phyloP scores from a whole-genome alignment of 2,888 invertebrate genomes.

The Nephrotoma guestfalica region DNA sequence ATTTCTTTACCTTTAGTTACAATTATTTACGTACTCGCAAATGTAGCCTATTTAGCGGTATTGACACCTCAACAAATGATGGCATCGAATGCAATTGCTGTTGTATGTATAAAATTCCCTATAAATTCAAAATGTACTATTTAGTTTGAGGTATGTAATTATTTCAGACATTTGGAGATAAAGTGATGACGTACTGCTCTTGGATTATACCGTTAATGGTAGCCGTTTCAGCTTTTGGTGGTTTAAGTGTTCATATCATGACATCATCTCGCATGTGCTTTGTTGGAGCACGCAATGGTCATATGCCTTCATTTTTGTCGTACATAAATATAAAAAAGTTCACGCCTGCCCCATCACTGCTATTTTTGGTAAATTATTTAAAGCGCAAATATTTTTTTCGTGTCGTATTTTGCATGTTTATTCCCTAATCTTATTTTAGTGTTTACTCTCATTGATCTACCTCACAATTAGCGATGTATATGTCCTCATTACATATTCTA shows the following conservation, averaged over 20 bases:
- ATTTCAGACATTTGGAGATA: slow-evolving; percentile 66
- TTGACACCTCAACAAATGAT: slow-evolving; percentile 68
- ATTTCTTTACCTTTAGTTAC: slow-evolving; percentile 83
- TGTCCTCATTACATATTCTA: slow-evolving; percentile 78
- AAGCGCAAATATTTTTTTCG: not conserved
- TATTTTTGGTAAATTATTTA: slow-evolving; percentile 56
- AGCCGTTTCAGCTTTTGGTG: slow-evolving; percentile 83
- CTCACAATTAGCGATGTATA: slow-evolving; percentile 71
- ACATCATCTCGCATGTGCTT: slow-evolving; percentile 86
- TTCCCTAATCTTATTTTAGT: slow-evolving; percentile 35
- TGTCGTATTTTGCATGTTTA: not conserved
- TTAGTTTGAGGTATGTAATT: slow-evolving; percentile 9
- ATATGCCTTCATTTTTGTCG: slow-evolving; percentile 67
- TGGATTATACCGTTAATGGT: slow-evolving; percentile 86
- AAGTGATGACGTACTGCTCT: slow-evolving; percentile 52
- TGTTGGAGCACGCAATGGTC: slow-evolving; percentile 80
- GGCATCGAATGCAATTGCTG: slow-evolving; percentile 88
- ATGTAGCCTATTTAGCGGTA: slow-evolving; percentile 78
- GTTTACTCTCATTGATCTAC: slow-evolving; percentile 70
- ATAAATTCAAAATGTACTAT: not conserved
- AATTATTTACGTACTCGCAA: slow-evolving; percentile 73
- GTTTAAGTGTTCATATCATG: slow-evolving; percentile 89
- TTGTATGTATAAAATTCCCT: slow-evolving; percentile 44
- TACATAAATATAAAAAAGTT: slow-evolving; percentile 60
- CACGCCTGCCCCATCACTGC: slow-evolving; percentile 67